Percentiles rank a stretch among this genome's conserved stretches.
Evolutionary conservation across 1,140 invertebrate species (phyloP).

Genomic region (Euwallacea similis): DNA sequence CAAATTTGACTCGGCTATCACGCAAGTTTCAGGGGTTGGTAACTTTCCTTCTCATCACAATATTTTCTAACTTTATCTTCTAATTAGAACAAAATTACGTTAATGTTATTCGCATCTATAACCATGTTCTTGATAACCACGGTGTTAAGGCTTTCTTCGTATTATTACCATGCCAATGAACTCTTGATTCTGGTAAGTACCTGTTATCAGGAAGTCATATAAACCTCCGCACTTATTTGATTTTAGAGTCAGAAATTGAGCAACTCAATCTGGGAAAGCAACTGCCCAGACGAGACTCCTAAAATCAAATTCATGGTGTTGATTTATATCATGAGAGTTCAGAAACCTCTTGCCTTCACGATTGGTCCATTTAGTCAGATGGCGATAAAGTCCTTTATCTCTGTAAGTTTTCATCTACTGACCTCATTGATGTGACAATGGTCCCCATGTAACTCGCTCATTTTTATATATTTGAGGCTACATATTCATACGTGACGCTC

Average conservation of each 20-base stretch:
- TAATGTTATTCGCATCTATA: neutral
- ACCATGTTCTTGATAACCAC: neutral
- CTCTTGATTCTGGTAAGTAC: slow-evolving; percentile 18
- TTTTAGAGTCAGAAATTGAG: slow-evolving; percentile 30
- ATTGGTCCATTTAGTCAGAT: slow-evolving; percentile 34
- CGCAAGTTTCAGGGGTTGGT: neutral
- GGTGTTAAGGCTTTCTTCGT: slow-evolving; percentile 15
- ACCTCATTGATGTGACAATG: neutral
- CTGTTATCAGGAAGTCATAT: neutral
- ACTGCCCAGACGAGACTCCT: slow-evolving; percentile 28
- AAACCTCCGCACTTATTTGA: neutral
- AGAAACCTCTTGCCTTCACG: slow-evolving; percentile 10
- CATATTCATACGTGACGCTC: slow-evolving; percentile 20
- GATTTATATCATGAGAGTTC: slow-evolving; percentile 31
- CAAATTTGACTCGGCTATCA: slow-evolving; percentile 1
- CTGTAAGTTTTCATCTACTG: slow-evolving; percentile 12
- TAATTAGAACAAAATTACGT: neutral
- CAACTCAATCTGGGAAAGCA: slow-evolving; percentile 31
- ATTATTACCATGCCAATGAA: slow-evolving; percentile 28
- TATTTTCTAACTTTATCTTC: neutral
- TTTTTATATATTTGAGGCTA: slow-evolving; percentile 7
- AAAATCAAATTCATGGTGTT: slow-evolving; percentile 31
- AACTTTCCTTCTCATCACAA: neutral
- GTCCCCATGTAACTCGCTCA: neutral
- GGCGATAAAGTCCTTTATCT: slow-evolving; percentile 30